phyloP scores from a whole-genome alignment of 2,888 invertebrate genomes.

The Nomada fucata region DNA sequence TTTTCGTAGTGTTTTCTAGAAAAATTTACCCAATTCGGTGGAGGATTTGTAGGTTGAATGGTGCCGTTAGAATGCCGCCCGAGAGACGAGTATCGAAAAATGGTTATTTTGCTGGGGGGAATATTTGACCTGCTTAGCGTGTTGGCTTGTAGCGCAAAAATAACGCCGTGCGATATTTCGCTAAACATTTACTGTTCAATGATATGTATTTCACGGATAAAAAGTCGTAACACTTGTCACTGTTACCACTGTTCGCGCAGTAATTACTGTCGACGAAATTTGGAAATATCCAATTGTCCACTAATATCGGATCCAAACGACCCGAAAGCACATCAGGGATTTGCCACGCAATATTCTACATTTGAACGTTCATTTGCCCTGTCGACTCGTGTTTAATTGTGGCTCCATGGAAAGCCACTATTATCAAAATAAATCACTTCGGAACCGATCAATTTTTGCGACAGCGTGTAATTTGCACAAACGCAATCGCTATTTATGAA shows the following conservation, averaged over 20 bases:
- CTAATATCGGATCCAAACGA: neutral
- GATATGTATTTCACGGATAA: too few relatives aligned
- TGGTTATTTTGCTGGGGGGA: neutral
- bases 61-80: neutral
- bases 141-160: too few relatives aligned
- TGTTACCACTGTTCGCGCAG: too few relatives aligned
- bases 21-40: neutral
- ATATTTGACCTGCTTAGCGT: neutral
- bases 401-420: neutral
- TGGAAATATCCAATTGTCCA: neutral
- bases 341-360: neutral
- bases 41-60: neutral
- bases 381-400: neutral
- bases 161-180: neutral
- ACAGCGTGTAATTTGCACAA: neutral
- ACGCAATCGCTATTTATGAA: neutral
- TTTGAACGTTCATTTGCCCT: neutral
- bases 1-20: neutral
- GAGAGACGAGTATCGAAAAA: neutral
- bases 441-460: neutral
- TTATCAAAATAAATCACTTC: neutral
- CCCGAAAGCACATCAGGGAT: neutral
- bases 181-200: too few relatives aligned
- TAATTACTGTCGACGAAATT: too few relatives aligned
- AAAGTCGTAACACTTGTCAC: too few relatives aligned